Conservation (phyloP, 1,140 invertebrate genomes). For the Drosophila guanche region DNA sequence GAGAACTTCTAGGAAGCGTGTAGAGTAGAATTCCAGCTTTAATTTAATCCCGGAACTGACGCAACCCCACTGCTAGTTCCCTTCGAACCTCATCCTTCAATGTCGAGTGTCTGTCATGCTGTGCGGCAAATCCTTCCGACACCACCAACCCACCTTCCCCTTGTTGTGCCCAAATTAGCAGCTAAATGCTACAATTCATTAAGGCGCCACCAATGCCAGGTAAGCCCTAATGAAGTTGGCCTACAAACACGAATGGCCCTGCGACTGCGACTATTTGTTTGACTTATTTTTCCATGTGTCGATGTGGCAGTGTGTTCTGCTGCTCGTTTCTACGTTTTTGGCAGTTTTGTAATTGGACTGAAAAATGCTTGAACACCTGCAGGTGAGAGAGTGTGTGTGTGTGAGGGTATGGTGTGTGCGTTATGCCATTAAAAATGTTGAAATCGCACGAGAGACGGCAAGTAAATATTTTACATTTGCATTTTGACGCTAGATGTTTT, state of each 20-base stretch:
- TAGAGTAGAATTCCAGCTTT: not conserved
- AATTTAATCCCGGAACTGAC: constrained; percentile 42
- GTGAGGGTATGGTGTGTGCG: constrained; percentile 29
- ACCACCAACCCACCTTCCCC: constrained; percentile 20
- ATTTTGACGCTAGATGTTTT: constrained; percentile 79
- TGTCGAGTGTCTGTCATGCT: constrained; percentile 51
- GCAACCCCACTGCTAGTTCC: not conserved
- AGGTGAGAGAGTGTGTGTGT: constrained; percentile 6
- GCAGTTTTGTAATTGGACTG: constrained; percentile 71
- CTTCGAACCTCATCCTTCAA: constrained; percentile 29
- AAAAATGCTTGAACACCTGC: constrained; percentile 72
- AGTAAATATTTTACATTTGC: constrained; percentile 81
- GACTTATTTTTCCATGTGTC: not conserved
- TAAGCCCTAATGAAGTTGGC: constrained; percentile 72
- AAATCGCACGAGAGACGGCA: constrained; percentile 72
- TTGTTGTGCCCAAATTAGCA: constrained; percentile 41
- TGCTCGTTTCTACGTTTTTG: constrained; percentile 50
- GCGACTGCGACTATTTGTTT: constrained; percentile 7
- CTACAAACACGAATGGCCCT: constrained; percentile 63
- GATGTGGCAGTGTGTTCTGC: constrained; percentile 2
- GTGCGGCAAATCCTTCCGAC: constrained; percentile 38
- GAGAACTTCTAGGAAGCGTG: not conserved
- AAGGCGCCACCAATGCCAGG: constrained; percentile 47
- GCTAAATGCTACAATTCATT: constrained; percentile 73
- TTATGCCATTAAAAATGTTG: constrained; percentile 74